phyloP scores from a whole-genome alignment of 2,113 vertebrate genomes.

The Asarcornis scutulata region DNA sequence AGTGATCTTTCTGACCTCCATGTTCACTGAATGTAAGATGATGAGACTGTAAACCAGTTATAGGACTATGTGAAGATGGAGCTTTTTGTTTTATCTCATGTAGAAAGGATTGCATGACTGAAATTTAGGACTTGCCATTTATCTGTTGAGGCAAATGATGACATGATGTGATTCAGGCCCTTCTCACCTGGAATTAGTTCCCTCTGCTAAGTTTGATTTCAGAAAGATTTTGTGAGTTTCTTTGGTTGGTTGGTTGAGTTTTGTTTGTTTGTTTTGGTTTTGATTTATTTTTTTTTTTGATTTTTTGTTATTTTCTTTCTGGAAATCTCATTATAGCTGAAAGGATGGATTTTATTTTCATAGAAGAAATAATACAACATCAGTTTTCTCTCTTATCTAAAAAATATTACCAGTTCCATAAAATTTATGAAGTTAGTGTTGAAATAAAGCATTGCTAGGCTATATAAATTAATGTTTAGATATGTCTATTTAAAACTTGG shows the following conservation, averaged over 20 bases:
- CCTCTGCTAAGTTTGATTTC: neutral
- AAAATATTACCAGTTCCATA: neutral
- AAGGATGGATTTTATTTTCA: neutral
- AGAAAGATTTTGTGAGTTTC: neutral
- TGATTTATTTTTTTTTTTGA: too few species aligned
- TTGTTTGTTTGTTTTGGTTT: too few species aligned
- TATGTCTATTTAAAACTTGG: neutral
- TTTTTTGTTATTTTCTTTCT: neutral
- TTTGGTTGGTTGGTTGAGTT: too few species aligned
- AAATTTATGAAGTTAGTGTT: neutral
- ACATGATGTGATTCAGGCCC: neutral
- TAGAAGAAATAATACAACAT: neutral
- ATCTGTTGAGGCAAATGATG: neutral
- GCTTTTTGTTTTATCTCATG: neutral
- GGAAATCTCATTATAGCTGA: neutral
- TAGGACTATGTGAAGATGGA: neutral
- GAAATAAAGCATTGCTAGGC: neutral
- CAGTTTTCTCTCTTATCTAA: neutral
- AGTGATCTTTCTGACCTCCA: neutral
- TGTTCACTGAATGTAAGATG: neutral
- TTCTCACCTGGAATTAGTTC: neutral
- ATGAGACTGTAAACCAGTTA: neutral
- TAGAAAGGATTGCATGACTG: neutral
- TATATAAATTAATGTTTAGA: neutral
- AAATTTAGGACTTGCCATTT: neutral